These are phyloP conservation scores for Blera fallax DNA, from an alignment of 2,888 invertebrate species.

Conservation along the genomic window DNA sequence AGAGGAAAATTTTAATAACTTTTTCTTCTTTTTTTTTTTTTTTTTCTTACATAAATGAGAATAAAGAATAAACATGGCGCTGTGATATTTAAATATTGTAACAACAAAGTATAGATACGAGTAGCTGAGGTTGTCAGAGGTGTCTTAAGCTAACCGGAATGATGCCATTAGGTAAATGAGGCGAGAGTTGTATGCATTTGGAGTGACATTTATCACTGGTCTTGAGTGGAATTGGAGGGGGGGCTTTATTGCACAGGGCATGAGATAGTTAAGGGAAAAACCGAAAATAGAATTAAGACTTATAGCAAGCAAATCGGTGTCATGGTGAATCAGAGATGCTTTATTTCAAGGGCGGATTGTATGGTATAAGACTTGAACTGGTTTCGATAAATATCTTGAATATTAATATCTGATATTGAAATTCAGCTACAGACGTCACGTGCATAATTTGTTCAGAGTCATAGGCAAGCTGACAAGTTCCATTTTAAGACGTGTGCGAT, in stretches of 20 bases:
- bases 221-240: not conserved
- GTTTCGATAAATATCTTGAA: not conserved
- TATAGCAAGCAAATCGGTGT: not conserved
- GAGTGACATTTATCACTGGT: not conserved
- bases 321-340: not conserved
- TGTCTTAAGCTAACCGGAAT: not conserved
- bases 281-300: not conserved
- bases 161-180: not conserved
- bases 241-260: not conserved
- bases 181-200: not conserved
- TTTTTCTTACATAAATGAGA: not conserved
- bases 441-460: not conserved
- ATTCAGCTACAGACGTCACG: not conserved
- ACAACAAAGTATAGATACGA: not conserved
- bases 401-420: not conserved
- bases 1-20: not conserved
- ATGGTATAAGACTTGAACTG: not conserved
- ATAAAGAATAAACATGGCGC: conserved; percentile 23
- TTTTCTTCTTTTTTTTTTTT: no score
- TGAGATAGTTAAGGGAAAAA: not conserved
- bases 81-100: conserved; percentile 32
- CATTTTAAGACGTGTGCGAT: not conserved
- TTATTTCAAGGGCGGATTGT: not conserved
- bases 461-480: not conserved
- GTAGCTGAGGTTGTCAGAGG: not conserved